Conservation (phyloP, 2,888 invertebrate species). For the Cheilosia pagana region DNA sequence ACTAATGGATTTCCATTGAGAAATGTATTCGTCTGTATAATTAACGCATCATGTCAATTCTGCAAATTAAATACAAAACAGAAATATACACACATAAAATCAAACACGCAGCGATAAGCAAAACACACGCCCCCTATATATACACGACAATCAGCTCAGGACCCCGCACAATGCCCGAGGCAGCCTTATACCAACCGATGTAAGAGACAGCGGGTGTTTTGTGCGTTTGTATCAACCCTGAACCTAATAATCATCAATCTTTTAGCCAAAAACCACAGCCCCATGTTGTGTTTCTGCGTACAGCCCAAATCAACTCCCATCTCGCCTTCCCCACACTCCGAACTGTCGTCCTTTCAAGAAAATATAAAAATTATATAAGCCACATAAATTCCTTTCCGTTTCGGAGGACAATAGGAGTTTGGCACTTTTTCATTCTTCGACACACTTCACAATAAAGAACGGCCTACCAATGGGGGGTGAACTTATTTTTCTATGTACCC, state of each 20-base stretch:
- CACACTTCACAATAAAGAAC: slow-evolving; percentile 15
- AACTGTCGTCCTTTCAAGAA: slow-evolving; percentile 36
- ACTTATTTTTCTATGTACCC: slow-evolving; percentile 25
- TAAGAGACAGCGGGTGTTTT: neutral
- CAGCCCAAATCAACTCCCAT: slow-evolving; percentile 30
- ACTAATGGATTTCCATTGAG: slow-evolving; percentile 47
- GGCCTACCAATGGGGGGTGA: neutral
- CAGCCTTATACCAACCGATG: neutral
- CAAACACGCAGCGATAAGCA: slow-evolving; percentile 9
- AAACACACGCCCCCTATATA: neutral
- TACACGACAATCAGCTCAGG: slow-evolving; percentile 15
- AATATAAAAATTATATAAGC: slow-evolving; percentile 71
- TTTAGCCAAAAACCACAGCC: slow-evolving; percentile 50
- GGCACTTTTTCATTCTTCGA: slow-evolving; percentile 31
- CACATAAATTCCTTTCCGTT: slow-evolving; percentile 67
- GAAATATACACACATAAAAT: slow-evolving; percentile 7
- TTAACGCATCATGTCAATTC: slow-evolving; percentile 53
- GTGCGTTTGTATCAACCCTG: slow-evolving; percentile 51
- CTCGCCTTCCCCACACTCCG: no score
- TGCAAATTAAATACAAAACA: slow-evolving; percentile 25
- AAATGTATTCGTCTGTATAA: slow-evolving; percentile 44
- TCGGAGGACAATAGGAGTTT: slow-evolving; percentile 56
- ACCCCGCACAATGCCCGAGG: slow-evolving; percentile 19
- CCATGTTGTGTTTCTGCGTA: slow-evolving; percentile 29
- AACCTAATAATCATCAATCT: slow-evolving; percentile 74